Conservation (phyloP, 2,113 vertebrate species). For the Perognathus longimembris region DNA sequence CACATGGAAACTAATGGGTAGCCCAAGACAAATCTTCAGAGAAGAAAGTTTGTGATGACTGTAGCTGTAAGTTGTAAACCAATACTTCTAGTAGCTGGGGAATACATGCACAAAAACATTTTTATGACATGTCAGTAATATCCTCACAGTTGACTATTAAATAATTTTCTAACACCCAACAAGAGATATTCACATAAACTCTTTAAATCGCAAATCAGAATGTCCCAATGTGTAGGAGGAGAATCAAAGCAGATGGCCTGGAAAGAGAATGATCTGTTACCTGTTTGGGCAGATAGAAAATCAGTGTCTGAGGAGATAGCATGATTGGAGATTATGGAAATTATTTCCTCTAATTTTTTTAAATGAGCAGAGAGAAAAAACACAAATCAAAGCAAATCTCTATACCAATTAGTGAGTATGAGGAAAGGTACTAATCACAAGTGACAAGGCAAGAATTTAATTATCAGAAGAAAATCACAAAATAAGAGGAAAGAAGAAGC, state of each 20-base stretch:
- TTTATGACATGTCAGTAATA: not conserved
- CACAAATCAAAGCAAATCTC: not conserved
- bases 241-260: not conserved
- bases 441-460: constrained; percentile 2
- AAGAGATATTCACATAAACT: not conserved
- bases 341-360: constrained; percentile 10
- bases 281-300: not conserved
- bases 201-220: constrained; percentile 33
- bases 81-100: not conserved
- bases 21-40: constrained; percentile 6
- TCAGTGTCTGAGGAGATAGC: constrained; percentile 2
- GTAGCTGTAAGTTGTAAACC: not conserved
- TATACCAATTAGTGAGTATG: constrained; percentile 8
- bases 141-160: not conserved
- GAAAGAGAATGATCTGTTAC: constrained; percentile 30
- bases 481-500: not conserved
- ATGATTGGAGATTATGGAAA: constrained; percentile 42
- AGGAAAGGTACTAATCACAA: constrained; percentile 17
- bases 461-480: not conserved
- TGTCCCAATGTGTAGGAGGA: not conserved
- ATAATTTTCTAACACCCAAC: constrained; percentile 9
- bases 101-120: not conserved
- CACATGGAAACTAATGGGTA: not conserved
- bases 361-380: constrained; percentile 21
- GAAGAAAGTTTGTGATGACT: not conserved